These are phyloP conservation scores for Aleiodes alternator DNA, from an alignment of 2,888 invertebrate genomes.

Conservation along the genomic window DNA sequence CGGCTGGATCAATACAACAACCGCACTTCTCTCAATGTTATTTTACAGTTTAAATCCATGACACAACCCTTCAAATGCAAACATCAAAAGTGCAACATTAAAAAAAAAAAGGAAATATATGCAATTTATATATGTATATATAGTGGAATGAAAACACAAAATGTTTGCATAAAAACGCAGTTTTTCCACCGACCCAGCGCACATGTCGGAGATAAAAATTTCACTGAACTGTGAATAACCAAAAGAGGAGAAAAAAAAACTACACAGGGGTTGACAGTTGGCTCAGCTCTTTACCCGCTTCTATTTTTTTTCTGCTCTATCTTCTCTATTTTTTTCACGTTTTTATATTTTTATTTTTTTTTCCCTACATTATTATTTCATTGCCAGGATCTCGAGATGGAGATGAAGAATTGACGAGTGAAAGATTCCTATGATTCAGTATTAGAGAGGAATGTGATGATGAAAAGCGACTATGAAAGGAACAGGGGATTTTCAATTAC, in stretches of 20 bases:
- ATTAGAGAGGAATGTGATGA: no score
- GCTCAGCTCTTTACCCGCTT: no score
- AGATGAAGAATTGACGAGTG: no score
- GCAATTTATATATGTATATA: not conserved
- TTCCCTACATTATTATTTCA: constrained; percentile 11
- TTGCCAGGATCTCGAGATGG: not conserved
- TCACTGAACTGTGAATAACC: constrained; percentile 2
- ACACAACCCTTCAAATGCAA: constrained; percentile 28
- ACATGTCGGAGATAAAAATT: constrained; percentile 14
- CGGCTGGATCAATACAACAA: constrained; percentile 14
- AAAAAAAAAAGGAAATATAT: constrained; percentile 7
- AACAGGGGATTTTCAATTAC: no score
- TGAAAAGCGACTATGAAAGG: no score
- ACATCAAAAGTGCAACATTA: constrained; percentile 14
- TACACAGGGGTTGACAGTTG: no score
- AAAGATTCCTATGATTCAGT: no score
- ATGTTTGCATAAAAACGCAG: not conserved
- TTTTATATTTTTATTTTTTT: not conserved
- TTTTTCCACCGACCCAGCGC: not conserved
- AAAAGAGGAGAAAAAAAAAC: not conserved
- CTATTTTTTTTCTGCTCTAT: no score
- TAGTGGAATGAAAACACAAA: not conserved
- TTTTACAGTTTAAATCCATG: constrained; percentile 27
- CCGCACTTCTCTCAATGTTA: constrained; percentile 30
- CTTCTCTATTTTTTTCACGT: not conserved